phyloP scores from a whole-genome alignment of 1,140 invertebrate genomes.

The Drosophila cardini region DNA sequence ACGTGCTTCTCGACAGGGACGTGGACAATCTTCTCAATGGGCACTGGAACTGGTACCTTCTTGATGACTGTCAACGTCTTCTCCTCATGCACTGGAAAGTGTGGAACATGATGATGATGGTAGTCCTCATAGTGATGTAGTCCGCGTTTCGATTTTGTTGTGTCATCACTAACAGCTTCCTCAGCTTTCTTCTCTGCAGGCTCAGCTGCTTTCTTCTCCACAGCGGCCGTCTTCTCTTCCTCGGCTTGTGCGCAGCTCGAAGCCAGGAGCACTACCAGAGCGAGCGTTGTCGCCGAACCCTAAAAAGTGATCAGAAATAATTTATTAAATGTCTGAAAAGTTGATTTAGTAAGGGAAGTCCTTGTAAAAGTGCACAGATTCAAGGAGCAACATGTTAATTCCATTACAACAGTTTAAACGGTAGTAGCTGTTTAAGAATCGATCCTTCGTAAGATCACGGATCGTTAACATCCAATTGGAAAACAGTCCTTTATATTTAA shows the following conservation, averaged over 20 bases:
- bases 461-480: too few species aligned
- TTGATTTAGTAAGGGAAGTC: too few species aligned
- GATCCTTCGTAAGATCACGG: too few species aligned
- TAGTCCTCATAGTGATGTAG: slow-evolving; percentile 86
- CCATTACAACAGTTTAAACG: too few species aligned
- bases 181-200: slow-evolving; percentile 82
- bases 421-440: too few species aligned
- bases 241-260: slow-evolving; percentile 82
- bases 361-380: too few species aligned
- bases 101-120: slow-evolving; percentile 79
- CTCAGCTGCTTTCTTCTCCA: slow-evolving; percentile 85
- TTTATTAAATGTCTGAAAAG: background rate
- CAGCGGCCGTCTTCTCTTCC: slow-evolving; percentile 84
- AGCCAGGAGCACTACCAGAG: slow-evolving; percentile 85
- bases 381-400: too few species aligned
- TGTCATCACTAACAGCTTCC: slow-evolving; percentile 85
- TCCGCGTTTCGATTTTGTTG: slow-evolving; percentile 89
- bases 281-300: slow-evolving; percentile 85
- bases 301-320: slow-evolving; percentile 44
- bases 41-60: slow-evolving; percentile 88
- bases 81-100: slow-evolving; percentile 85
- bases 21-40: slow-evolving; percentile 86
- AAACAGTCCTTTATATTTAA: too few species aligned
- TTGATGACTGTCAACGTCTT: slow-evolving; percentile 91
- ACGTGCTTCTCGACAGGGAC: slow-evolving; percentile 87